Evolutionary conservation across 2,888 invertebrate genomes (phyloP), one percentile per base, ranked within the genome.

Genomic region (Lasius platythorax): DNA sequence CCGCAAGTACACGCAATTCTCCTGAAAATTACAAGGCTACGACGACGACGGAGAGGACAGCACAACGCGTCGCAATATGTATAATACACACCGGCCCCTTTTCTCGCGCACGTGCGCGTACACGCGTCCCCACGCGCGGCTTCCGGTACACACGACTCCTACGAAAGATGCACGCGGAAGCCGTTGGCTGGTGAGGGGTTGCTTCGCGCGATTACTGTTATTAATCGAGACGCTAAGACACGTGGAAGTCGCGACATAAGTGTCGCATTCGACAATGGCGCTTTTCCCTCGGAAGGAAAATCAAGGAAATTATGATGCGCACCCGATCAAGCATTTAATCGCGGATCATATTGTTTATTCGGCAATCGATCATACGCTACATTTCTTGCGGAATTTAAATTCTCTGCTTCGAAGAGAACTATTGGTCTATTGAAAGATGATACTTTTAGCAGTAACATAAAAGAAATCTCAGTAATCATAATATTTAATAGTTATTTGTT

Each of bases 1-100:
- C 87, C 87, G 82, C 73, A 68, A 46, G n/a, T 53, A 82, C 81
- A 64, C 76, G 76, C 84, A 87, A 90, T 88, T 89, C 85, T 84
- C 73, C 11, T 40, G 82, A 82, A 86, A 88, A 89, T 89, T 86
- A 85, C 85, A 83, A 87, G 82, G 72, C 81, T 84, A 84, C 75
- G 50, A 53, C n/a, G 4, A 46, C 43, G 4, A 46, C 43, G 87
- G 89, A 91, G 93, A 93, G 89, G 84, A 53, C 40, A 63, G 81
- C 78, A 37, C 37, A n/a, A n/a, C 50, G 8, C 61, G n/a, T 2
- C 18, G 18, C 18, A 53, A 53, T 11, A 15, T 18, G 40, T 43
- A 79, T 15, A 72, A 66, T 83, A 40, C 74, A 63, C 56, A 43
- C 78, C 74, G 43, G 75, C 74, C 50, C 83, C 75, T 70, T 82